A percentile compares a stretch with the other conserved stretches of the same genome.
Conservation (phyloP, 2,113 vertebrate species). For the Dendropsophus ebraccatus region DNA sequence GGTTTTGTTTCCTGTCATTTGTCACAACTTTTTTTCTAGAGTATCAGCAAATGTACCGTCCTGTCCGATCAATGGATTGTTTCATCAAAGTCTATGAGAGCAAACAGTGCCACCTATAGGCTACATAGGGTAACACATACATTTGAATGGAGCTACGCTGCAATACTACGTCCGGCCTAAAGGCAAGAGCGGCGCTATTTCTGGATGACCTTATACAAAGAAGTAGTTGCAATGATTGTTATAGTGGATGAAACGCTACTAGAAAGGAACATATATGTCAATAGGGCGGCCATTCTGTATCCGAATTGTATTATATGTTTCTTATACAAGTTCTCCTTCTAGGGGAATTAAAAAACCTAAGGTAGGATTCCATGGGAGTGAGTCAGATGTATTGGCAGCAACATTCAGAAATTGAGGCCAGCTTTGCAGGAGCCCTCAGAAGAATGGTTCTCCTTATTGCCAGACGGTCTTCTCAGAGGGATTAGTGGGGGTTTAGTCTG, state of each 20-base stretch:
- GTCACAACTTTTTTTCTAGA: not conserved
- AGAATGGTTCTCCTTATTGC: constrained; percentile 64
- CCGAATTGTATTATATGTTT: constrained; percentile 57
- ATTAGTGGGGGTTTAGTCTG: constrained; percentile 45
- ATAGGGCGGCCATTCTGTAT: not conserved
- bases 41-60: not conserved
- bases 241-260: not conserved
- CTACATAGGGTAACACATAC: not conserved
- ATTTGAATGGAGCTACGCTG: not conserved
- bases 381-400: constrained; percentile 83
- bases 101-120: not conserved
- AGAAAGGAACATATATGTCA: not conserved
- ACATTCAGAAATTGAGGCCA: constrained; percentile 74
- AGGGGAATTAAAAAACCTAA: constrained; percentile 87
- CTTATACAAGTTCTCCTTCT: constrained; percentile 85
- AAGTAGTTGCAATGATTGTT: not conserved
- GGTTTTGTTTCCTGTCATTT: not conserved
- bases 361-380: constrained; percentile 88
- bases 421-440: constrained; percentile 66
- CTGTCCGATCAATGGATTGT: not conserved
- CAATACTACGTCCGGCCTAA: not conserved
- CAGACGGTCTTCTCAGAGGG: constrained; percentile 68
- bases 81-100: not conserved
- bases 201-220: not conserved
- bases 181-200: not conserved